phyloP scores from a whole-genome alignment of 2,113 vertebrate genomes.

The Carettochelys insculpta region DNA sequence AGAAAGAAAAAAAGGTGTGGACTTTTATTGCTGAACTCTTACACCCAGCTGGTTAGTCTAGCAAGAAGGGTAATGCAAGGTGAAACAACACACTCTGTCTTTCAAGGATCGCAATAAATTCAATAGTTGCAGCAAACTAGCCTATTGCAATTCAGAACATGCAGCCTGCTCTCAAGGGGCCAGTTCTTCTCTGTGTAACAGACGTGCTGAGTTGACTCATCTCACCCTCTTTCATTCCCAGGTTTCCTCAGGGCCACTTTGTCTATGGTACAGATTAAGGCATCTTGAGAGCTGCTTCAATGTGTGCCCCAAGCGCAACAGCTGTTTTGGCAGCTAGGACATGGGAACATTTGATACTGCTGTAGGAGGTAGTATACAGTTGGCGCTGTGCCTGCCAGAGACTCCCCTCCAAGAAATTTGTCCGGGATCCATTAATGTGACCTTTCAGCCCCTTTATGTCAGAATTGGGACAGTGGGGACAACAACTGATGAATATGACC shows the following conservation, averaged over 20 bases:
- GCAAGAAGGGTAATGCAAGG: background rate
- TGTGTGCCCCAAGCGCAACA: background rate
- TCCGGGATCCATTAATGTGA: background rate
- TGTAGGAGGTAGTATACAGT: background rate
- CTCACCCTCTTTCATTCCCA: background rate
- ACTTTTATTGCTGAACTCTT: background rate
- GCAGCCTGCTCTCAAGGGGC: background rate
- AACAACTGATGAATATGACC: background rate
- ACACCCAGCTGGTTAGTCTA: background rate
- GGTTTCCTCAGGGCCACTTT: background rate
- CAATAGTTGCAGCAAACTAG: constrained; percentile 2
- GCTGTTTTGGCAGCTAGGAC: background rate
- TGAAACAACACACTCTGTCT: constrained; percentile 13
- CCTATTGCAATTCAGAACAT: background rate
- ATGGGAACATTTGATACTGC: background rate
- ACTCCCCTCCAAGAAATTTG: background rate
- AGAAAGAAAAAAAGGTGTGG: background rate
- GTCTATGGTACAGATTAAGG: background rate
- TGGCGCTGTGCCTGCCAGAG: background rate
- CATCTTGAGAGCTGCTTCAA: background rate
- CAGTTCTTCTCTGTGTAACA: background rate
- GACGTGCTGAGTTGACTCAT: background rate
- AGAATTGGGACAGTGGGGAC: background rate
- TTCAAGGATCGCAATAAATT: constrained; percentile 28
- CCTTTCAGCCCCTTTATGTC: background rate